Evolutionary conservation across 2,797 vertebrate species (phyloP).

Genomic region (Hippopotamyrus pictus): DNA sequence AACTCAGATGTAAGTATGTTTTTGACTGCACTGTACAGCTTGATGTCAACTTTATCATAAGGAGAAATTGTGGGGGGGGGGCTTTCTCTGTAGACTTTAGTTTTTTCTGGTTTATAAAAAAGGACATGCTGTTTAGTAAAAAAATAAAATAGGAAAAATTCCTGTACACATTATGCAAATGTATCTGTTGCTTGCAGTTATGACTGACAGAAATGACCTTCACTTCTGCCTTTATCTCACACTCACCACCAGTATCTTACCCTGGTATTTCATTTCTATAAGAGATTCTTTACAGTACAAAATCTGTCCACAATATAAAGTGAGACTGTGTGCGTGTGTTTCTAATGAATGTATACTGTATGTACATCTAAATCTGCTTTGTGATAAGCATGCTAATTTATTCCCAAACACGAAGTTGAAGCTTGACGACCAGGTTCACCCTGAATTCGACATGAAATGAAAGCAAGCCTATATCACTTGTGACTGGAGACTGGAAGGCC

Average conservation of each 20-base stretch:
- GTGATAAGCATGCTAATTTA: background rate
- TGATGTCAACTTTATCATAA: constrained; percentile 65
- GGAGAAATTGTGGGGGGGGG: constrained; percentile 60
- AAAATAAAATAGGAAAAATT: constrained; percentile 41
- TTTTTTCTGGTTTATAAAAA: constrained; percentile 64
- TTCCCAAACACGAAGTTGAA: background rate
- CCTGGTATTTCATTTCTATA: constrained; percentile 57
- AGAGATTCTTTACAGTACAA: constrained; percentile 46
- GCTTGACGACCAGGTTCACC: background rate
- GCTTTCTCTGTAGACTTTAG: constrained; percentile 62
- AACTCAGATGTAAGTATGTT: constrained; percentile 65
- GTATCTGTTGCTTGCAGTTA: constrained; percentile 58
- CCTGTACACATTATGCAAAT: constrained; percentile 68
- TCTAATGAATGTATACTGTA: constrained; percentile 9
- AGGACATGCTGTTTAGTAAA: constrained; percentile 60
- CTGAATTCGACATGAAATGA: background rate
- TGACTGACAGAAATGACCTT: constrained; percentile 41
- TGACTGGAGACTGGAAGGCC: background rate
- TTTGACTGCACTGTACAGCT: constrained; percentile 72
- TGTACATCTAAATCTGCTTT: background rate
- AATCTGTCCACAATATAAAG: constrained; percentile 19
- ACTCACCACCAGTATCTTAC: constrained; percentile 44
- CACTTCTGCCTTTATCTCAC: constrained; percentile 59
- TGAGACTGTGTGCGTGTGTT: constrained; percentile 17
- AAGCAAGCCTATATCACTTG: background rate